Evolutionary conservation across 2,113 vertebrate genomes (phyloP).

Genomic region (Pipa parva): DNA sequence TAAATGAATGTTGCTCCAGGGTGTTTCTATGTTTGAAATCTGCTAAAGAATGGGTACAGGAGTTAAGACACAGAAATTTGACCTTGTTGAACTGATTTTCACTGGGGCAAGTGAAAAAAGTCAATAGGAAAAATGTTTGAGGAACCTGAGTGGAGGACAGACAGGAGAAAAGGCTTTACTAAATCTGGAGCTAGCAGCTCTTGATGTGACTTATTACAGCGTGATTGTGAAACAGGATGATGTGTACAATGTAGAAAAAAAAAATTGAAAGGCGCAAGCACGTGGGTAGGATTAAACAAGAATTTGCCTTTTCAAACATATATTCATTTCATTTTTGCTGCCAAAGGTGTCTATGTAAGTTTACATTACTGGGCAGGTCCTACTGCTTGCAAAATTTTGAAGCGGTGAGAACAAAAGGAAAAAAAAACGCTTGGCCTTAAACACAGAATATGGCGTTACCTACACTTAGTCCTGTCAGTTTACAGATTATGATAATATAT

Average conservation of each 20-base stretch:
- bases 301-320: conserved; percentile 18
- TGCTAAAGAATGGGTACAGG: too few species aligned
- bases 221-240: conserved; percentile 26
- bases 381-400: not conserved
- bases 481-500: too few species aligned
- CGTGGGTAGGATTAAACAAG: conserved; percentile 25
- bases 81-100: conserved; percentile 1
- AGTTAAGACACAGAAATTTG: conserved; percentile 3
- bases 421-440: too few species aligned
- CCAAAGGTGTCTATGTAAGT: not conserved
- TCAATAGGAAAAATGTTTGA: conserved; percentile 8
- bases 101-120: not conserved
- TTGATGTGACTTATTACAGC: conserved; percentile 17
- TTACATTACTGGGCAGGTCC: not conserved
- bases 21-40: too few species aligned
- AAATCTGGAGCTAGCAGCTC: conserved; percentile 3
- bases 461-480: too few species aligned
- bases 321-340: conserved; percentile 5
- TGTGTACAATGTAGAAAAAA: conserved; percentile 12
- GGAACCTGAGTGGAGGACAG: conserved; percentile 1
- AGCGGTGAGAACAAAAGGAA: not conserved
- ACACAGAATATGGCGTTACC: too few species aligned
- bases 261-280: conserved; percentile 16
- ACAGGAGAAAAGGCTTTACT: conserved; percentile 3
- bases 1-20: too few species aligned